Base-by-base conservation (phyloP, 1,140 invertebrate genomes). In the Drosophila orosa region DNA sequence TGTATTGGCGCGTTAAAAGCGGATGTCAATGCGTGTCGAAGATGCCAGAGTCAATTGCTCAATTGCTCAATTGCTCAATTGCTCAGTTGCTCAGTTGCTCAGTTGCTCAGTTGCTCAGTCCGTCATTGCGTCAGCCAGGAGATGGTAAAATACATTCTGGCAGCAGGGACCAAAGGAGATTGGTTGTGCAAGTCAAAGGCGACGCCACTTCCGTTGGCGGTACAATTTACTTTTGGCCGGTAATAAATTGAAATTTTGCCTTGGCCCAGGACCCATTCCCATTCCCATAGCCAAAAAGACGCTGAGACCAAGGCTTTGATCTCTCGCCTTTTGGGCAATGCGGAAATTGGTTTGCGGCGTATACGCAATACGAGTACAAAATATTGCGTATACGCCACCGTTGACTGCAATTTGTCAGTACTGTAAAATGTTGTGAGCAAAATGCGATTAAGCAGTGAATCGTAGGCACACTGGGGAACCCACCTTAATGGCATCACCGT, bases 401-500 rank as follows among this genome's bases (percentile, higher is more conserved):
- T 37, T 4, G 29, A 56, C 17, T 72, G 47, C 65, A 39, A 57
- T 58, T 37, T 48, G 17, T 12, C 50, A 56, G 56, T 13, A 39
- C 25, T 33, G 17, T 22, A 6, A 39, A 35, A 39, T 15, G 29
- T 17, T 5, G 15, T 13, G 7, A 10, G 22, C 27, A 19, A 56
- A 69, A 69, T 69, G 48, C 37, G 31, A 57, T 69, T 69, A 71
- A 69, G 40, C 22, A 15, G 44, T 33, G 5, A n/a, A 24, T 6
- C 19, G 33, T 29, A 35, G 31, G 9, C 13, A n/a, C 22, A 25
- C n/a, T n/a, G n/a, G 7, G 2, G 29, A 17, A 40, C 50, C 42
- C 90, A 92, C 87, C 92, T 92, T 40, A 94, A 93, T 42, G 94
- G 92, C 73, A 96, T 92, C 74, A 96, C 94, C 25, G 95, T 95